phyloP scores from a whole-genome alignment of 2,888 invertebrate genomes.

The Phaedon cochleariae region DNA sequence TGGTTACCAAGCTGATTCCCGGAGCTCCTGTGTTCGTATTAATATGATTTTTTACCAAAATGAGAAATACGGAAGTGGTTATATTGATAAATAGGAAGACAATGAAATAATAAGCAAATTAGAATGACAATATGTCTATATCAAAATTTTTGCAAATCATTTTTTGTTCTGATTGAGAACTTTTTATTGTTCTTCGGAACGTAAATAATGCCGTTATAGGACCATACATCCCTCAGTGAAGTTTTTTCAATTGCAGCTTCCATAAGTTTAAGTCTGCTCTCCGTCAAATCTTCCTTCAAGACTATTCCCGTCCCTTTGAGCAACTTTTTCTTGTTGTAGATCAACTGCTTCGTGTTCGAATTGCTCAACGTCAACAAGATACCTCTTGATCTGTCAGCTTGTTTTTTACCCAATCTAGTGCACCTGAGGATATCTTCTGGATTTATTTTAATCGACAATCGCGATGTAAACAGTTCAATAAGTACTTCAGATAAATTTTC shows the following conservation, averaged over 20 bases:
- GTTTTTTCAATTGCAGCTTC: slow-evolving; percentile 18
- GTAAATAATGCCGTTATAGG: slow-evolving; percentile 13
- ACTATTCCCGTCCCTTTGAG: background rate
- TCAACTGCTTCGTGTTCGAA: slow-evolving; percentile 4
- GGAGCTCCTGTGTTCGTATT: too few species aligned
- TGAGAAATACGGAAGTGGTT: too few species aligned
- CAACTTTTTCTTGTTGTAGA: slow-evolving; percentile 14
- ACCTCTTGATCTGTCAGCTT: slow-evolving; percentile 4
- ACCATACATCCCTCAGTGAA: slow-evolving; percentile 11
- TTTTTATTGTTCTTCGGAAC: background rate
- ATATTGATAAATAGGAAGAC: background rate
- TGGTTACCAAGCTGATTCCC: too few species aligned
- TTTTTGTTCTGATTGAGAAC: background rate
- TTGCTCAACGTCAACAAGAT: slow-evolving; percentile 10
- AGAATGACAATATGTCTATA: background rate
- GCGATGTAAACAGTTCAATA: slow-evolving; percentile 12
- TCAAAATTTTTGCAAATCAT: background rate
- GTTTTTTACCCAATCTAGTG: slow-evolving; percentile 11
- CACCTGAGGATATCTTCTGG: slow-evolving; percentile 7
- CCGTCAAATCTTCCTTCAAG: slow-evolving; percentile 7
- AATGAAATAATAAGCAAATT: background rate
- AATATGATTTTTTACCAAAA: too few species aligned
- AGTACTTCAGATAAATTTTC: slow-evolving; percentile 5
- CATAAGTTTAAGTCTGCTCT: slow-evolving; percentile 9
- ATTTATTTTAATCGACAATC: slow-evolving; percentile 1